Evolutionary conservation across 1,140 invertebrate genomes (phyloP), one percentile per base, ranked within the genome.

Genomic region (Stenopsyche tienmushanensis): DNA sequence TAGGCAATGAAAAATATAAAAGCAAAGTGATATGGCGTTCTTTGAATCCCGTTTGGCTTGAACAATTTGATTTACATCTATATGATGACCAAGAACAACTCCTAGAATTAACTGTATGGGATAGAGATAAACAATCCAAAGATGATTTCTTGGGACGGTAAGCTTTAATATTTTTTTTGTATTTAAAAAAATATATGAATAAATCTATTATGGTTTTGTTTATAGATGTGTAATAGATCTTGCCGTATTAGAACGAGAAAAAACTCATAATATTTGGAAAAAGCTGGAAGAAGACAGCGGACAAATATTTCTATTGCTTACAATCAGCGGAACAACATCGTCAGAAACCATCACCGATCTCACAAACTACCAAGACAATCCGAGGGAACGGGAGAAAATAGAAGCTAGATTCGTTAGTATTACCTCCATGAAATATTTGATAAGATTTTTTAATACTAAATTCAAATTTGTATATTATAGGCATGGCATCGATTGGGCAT

Each of bases 1-100:
- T 99, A 74, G 96, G 95, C 66, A 94, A 91, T 73, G 97, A 99
- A 82, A 98, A 98, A 80, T 98, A 96, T 82, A 98, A 98, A 82
- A 97, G 93, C 75, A 96, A 98, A 81, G 92, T 95, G 63, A 83
- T 89, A 23, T 89, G 88, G 81, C 90, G 93, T 74, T 90, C 90
- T 0, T 76, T 92, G 29, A 90, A 88, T 77, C 92, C 95, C 10
- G 85, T 90, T 68, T 99, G 96, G 97, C 74, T 97, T 73, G 97
- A 99, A 74, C 96, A 98, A 78, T 98, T 99, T 76, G 96, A 99
- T 77, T 83, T 99, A 7, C 95, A 98, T 76, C 83, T 98, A 5
- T 99, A 93, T 76, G 94, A 98, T 71, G 94, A 96, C 68, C 78
- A 87, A 64, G 86, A 88, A 45, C 92, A 95, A 76, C 85, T 91